A percentile compares a stretch with the other conserved stretches of the same genome.
phyloP scores from a whole-genome alignment of 2,113 vertebrate genomes.

The Protobothrops flavoviridis region DNA sequence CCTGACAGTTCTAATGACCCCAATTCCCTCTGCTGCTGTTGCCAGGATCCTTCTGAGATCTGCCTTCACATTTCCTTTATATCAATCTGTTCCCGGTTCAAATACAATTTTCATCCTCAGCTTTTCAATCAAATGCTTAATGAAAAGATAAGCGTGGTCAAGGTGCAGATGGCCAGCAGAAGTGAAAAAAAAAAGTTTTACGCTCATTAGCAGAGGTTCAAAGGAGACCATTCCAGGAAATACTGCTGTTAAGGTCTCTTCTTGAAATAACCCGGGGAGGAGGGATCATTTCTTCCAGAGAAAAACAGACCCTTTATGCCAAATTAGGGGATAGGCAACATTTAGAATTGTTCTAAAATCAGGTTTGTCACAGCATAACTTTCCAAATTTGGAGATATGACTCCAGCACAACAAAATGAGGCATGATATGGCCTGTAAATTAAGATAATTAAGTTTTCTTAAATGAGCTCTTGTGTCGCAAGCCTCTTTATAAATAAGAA shows the following conservation, averaged over 20 bases:
- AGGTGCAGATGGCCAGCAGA: slow-evolving; percentile 12
- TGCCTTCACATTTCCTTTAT: not conserved
- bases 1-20: not conserved
- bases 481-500: not conserved
- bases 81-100: not conserved
- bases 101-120: not conserved
- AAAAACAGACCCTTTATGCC: not conserved
- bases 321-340: not conserved
- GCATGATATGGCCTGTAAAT: not conserved
- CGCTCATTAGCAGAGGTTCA: slow-evolving; percentile 24
- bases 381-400: not conserved
- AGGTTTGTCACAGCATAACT: not conserved
- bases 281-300: slow-evolving; percentile 13
- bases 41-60: not conserved
- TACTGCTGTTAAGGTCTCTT: not conserved
- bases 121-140: slow-evolving; percentile 1
- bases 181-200: slow-evolving; percentile 18
- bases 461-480: not conserved
- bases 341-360: not conserved
- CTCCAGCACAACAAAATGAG: not conserved
- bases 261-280: not conserved
- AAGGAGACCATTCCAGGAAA: not conserved
- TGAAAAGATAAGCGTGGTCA: slow-evolving; percentile 19
- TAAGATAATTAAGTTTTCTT: not conserved
- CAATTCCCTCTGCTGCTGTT: not conserved